Percentiles rank a stretch among this genome's conserved stretches.
Evolutionary conservation across 2,888 invertebrate species (phyloP).

Genomic region (Congeria kusceri): DNA sequence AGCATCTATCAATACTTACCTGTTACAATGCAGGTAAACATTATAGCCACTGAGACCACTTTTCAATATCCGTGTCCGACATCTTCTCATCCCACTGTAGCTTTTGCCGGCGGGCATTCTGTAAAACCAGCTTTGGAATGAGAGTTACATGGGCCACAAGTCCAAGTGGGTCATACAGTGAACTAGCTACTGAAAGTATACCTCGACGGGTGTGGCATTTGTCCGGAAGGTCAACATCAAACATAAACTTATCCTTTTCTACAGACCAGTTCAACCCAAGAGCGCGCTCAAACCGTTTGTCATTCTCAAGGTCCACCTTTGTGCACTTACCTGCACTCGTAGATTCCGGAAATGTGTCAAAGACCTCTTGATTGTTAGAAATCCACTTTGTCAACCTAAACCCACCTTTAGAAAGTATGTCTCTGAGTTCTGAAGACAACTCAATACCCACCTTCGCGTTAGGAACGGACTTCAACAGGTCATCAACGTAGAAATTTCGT

Average conservation of each 20-base stretch:
- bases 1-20: constrained; percentile 54
- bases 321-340: not conserved
- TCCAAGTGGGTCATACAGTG: no score
- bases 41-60: constrained; percentile 54
- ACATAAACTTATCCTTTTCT: constrained; percentile 4
- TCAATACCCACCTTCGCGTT: no score
- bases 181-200: constrained; percentile 55
- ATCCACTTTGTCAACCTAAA: constrained; percentile 42
- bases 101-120: no score
- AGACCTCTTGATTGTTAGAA: constrained; percentile 36
- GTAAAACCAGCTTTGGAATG: no score
- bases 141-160: no score
- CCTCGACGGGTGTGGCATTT: no score
- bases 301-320: not conserved
- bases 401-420: no score
- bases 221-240: no score
- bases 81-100: not conserved
- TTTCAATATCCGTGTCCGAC: not conserved
- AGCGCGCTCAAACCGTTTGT: constrained; percentile 16
- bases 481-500: constrained; percentile 40
- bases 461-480: constrained; percentile 33
- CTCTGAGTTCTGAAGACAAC: no score
- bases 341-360: constrained; percentile 24
- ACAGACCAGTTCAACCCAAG: constrained; percentile 31
- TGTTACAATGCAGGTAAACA: constrained; percentile 42